A percentile compares a stretch with the other conserved stretches of the same genome.
Conservation (phyloP, 2,888 invertebrate species). For the Tachina fera region DNA sequence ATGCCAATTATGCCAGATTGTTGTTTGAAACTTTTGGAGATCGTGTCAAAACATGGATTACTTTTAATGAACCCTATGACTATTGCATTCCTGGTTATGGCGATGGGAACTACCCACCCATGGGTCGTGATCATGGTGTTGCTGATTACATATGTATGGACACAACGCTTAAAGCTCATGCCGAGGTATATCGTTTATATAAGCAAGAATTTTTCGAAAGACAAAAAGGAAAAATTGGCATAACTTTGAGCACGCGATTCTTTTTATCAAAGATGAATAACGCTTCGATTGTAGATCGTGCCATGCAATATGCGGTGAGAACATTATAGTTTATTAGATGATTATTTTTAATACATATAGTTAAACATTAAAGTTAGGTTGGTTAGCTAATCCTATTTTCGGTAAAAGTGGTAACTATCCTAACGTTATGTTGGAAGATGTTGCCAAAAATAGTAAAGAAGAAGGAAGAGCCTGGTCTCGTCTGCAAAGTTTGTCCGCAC, state of each 20-base stretch:
- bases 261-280: slow-evolving; percentile 74
- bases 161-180: slow-evolving; percentile 84
- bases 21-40: slow-evolving; percentile 83
- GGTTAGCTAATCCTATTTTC: slow-evolving; percentile 58
- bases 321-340: no score
- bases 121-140: slow-evolving; percentile 82
- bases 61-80: slow-evolving; percentile 74
- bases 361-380: no score
- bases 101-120: slow-evolving; percentile 76
- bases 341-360: no score
- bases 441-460: slow-evolving; percentile 76
- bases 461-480: slow-evolving; percentile 79
- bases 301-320: slow-evolving; percentile 76
- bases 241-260: slow-evolving; percentile 75
- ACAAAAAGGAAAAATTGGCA: slow-evolving; percentile 78
- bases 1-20: slow-evolving; percentile 84
- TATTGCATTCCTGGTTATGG: slow-evolving; percentile 83
- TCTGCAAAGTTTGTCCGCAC: slow-evolving; percentile 71
- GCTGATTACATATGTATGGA: slow-evolving; percentile 84
- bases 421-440: slow-evolving; percentile 76
- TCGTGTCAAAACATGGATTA: slow-evolving; percentile 78
- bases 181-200: slow-evolving; percentile 83
- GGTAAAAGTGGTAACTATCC: slow-evolving; percentile 79
- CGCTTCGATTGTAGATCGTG: slow-evolving; percentile 73
- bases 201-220: slow-evolving; percentile 80